Percentiles rank a stretch among this genome's conserved stretches.
Conservation (phyloP, 2,797 vertebrate species). For the Dendrocincla tyrannina region DNA sequence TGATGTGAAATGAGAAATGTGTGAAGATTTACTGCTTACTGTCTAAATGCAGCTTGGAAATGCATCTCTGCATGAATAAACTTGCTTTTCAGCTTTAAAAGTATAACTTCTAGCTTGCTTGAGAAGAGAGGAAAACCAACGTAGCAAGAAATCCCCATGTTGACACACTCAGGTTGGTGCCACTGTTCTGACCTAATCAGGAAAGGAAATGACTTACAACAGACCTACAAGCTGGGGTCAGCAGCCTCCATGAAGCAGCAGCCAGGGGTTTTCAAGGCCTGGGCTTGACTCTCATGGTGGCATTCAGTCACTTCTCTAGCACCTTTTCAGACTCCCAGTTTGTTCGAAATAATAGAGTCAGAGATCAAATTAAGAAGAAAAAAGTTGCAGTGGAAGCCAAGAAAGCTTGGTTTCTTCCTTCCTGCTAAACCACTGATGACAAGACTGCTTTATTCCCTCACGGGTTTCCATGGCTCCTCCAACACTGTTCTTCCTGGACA, state of each 20-base stretch:
- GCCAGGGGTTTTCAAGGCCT: neutral
- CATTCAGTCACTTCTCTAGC: neutral
- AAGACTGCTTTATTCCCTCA: neutral
- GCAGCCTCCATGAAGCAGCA: neutral
- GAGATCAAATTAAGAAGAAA: neutral
- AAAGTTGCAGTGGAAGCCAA: neutral
- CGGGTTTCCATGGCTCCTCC: neutral
- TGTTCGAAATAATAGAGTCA: neutral
- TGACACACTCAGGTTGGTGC: neutral
- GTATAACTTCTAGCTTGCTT: neutral
- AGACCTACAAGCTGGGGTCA: neutral
- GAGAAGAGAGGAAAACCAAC: neutral
- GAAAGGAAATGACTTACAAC: constrained; percentile 36
- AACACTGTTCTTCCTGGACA: neutral
- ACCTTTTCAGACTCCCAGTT: neutral
- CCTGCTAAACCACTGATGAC: neutral
- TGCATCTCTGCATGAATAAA: neutral
- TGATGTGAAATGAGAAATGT: neutral
- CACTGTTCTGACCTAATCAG: constrained; percentile 4
- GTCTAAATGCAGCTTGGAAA: neutral
- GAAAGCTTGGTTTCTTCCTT: neutral
- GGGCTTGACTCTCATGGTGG: neutral
- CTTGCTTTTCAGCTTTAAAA: neutral
- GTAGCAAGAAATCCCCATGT: neutral
- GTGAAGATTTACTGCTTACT: neutral